phyloP scores from a whole-genome alignment of 2,113 vertebrate species.

The Aptenodytes forsteri region DNA sequence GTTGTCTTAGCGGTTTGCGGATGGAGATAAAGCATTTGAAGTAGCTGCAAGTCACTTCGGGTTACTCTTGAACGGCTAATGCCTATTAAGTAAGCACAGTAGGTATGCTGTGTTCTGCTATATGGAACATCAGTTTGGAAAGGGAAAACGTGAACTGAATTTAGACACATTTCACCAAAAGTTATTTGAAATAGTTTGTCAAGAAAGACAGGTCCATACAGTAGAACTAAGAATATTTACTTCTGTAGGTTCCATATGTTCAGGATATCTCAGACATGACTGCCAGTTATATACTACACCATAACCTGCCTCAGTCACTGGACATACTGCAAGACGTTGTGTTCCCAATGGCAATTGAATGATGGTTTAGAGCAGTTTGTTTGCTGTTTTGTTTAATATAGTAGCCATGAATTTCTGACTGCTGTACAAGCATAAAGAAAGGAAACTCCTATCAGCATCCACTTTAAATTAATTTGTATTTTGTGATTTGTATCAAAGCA shows the following conservation, averaged over 20 bases:
- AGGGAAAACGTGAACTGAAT: neutral
- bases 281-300: neutral
- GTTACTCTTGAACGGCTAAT: neutral
- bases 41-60: neutral
- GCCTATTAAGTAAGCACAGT: neutral
- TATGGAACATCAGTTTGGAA: neutral
- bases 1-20: neutral
- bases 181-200: neutral
- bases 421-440: neutral
- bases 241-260: neutral
- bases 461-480: conserved; percentile 1
- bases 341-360: neutral
- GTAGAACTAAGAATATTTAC: neutral
- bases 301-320: neutral
- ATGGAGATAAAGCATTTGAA: neutral
- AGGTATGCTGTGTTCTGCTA: neutral
- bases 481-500: neutral
- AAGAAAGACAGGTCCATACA: neutral
- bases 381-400: neutral
- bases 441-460: neutral
- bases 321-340: neutral
- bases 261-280: neutral
- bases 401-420: neutral
- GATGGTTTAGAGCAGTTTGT: neutral
- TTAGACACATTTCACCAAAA: neutral